phyloP scores from a whole-genome alignment of 2,113 vertebrate species.

The Ophthalmotilapia sp. region DNA sequence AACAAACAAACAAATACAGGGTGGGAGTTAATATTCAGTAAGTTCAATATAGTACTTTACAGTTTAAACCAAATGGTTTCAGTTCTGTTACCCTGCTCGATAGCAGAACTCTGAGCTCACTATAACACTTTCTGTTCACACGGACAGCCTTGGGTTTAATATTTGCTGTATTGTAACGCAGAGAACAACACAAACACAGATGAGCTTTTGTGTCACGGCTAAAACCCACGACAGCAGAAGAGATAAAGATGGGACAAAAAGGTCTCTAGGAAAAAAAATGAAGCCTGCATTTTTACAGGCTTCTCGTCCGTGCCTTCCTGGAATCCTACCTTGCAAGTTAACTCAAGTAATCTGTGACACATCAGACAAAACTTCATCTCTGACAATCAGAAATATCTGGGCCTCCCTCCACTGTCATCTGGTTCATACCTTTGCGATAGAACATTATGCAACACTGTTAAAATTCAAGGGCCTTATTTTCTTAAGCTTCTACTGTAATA shows the following conservation, averaged over 20 bases:
- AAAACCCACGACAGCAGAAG: neutral
- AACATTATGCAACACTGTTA: neutral
- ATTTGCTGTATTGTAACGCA: neutral
- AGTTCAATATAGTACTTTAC: neutral
- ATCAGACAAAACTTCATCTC: neutral
- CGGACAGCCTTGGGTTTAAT: neutral
- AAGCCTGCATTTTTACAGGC: neutral
- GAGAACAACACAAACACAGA: neutral
- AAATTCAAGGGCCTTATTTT: neutral
- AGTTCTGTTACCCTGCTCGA: neutral
- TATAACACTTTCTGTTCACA: neutral
- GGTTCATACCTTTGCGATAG: neutral
- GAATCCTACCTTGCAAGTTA: conserved; percentile 1
- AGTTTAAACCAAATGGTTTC: neutral
- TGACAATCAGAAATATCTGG: neutral
- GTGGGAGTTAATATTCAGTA: neutral
- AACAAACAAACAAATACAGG: neutral
- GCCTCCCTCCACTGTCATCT: neutral
- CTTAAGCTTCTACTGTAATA: neutral
- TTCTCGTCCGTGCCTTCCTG: neutral
- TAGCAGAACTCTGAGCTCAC: neutral
- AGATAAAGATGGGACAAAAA: neutral
- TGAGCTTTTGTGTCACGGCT: neutral
- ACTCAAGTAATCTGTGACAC: neutral
- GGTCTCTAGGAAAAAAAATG: neutral